Percentiles rank a stretch among this genome's conserved stretches.
Conservation (phyloP, 2,888 invertebrate genomes). For the Watsonalla binaria region DNA sequence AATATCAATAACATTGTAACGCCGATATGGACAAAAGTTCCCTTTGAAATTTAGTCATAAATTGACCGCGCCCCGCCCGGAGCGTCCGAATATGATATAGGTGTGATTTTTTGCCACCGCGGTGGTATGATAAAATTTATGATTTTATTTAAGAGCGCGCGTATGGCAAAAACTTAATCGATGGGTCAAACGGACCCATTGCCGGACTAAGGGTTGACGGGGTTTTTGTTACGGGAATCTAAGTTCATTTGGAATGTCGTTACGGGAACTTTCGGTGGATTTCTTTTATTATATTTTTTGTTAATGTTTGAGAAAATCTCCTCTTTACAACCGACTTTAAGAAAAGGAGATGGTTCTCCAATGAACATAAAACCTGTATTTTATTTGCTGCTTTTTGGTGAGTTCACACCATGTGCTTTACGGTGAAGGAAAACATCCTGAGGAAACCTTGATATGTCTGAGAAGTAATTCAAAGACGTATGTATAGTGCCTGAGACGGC, state of each 20-base stretch:
- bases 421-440: too few relatives aligned
- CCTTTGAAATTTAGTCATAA: conserved; percentile 64
- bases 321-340: too few relatives aligned
- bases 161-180: conserved; percentile 70
- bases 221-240: conserved; percentile 15
- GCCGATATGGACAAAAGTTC: conserved; percentile 12
- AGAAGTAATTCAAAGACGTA: too few relatives aligned
- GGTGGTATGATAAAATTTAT: conserved; percentile 57
- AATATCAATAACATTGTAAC: conserved; percentile 9
- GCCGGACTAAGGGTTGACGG: conserved; percentile 21
- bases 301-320: too few relatives aligned
- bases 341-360: too few relatives aligned
- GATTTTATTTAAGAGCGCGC: conserved; percentile 59
- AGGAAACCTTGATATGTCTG: too few relatives aligned
- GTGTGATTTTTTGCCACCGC: conserved; percentile 64
- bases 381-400: too few relatives aligned
- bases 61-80: conserved; percentile 50
- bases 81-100: conserved; percentile 41
- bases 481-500: too few relatives aligned
- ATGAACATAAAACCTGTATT: too few relatives aligned
- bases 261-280: conserved; percentile 1
- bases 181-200: conserved; percentile 39
- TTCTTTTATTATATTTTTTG: too few relatives aligned
- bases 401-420: too few relatives aligned
- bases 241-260: conserved; percentile 13